Evolutionary conservation across 2,888 invertebrate species (phyloP).

Genomic region (Sialis lutaria): DNA sequence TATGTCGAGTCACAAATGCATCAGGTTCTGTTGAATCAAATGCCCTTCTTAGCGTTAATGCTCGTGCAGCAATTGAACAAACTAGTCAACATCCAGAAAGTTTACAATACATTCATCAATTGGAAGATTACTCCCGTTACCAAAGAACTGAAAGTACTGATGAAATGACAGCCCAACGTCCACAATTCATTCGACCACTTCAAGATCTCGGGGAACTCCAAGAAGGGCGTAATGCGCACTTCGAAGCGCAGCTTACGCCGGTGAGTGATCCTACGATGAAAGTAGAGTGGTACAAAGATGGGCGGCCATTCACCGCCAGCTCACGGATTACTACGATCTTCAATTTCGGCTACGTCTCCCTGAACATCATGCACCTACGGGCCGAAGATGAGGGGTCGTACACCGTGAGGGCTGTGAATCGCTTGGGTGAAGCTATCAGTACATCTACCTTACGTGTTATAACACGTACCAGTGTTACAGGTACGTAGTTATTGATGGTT

Average conservation of each 20-base stretch:
- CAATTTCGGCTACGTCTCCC: slow-evolving; percentile 98
- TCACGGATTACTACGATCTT: slow-evolving; percentile 94
- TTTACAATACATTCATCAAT: slow-evolving; percentile 74
- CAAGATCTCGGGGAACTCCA: slow-evolving; percentile 72
- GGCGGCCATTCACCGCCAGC: slow-evolving; percentile 87
- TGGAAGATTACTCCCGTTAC: slow-evolving; percentile 81
- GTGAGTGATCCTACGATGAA: slow-evolving; percentile 87
- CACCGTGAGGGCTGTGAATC: slow-evolving; percentile 80
- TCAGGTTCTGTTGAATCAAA: slow-evolving; percentile 77
- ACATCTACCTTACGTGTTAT: slow-evolving; percentile 60
- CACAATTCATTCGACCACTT: slow-evolving; percentile 75
- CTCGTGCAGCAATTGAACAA: slow-evolving; percentile 69
- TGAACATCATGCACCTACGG: slow-evolving; percentile 96
- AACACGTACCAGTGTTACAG: slow-evolving; percentile 53
- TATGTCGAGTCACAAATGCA: slow-evolving; percentile 73
- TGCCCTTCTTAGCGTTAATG: slow-evolving; percentile 63
- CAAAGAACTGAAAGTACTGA: slow-evolving; percentile 72
- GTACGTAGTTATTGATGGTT: too few relatives aligned
- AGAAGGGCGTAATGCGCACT: slow-evolving; percentile 84
- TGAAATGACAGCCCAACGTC: slow-evolving; percentile 62
- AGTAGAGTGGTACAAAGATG: slow-evolving; percentile 92
- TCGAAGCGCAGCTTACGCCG: slow-evolving; percentile 82
- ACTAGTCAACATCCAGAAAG: slow-evolving; percentile 83
- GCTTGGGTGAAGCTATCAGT: slow-evolving; percentile 78
- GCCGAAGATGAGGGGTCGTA: slow-evolving; percentile 95